Conservation (phyloP, 2,797 vertebrate genomes). For the Odontamblyopus rebecca region DNA sequence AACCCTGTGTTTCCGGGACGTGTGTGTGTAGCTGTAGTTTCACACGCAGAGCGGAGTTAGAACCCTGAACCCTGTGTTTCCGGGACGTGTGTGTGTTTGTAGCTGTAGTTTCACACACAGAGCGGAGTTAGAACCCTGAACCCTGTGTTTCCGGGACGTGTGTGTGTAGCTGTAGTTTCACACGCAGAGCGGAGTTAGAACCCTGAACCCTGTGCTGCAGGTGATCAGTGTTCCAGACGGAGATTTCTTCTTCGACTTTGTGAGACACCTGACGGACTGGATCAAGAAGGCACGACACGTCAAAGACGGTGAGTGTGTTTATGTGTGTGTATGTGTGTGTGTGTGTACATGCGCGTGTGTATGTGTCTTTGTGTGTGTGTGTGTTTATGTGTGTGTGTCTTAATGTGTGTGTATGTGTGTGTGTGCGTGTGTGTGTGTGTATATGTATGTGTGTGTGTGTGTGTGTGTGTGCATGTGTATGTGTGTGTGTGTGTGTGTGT, state of each 20-base stretch:
- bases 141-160: too few species aligned
- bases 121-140: too few species aligned
- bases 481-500: too few species aligned
- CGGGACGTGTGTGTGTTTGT: too few species aligned
- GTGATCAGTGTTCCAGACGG: conserved; percentile 97
- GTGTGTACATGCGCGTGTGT: conserved; percentile 55
- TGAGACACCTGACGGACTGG: conserved; percentile 96
- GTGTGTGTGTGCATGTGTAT: neutral
- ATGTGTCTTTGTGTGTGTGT: conserved; percentile 67
- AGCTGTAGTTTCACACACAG: too few species aligned
- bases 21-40: too few species aligned
- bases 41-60: too few species aligned
- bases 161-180: too few species aligned
- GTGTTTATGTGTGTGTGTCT: neutral
- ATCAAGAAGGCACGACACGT: conserved; percentile 92
- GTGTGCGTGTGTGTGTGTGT: neutral
- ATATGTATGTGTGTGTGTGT: neutral
- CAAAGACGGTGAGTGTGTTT: conserved; percentile 85
- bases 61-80: too few species aligned
- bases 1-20: too few species aligned
- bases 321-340: neutral
- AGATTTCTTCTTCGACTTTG: conserved; percentile 99
- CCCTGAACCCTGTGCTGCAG: conserved; percentile 58
- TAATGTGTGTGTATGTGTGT: conserved; percentile 65
- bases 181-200: too few species aligned